phyloP scores from a whole-genome alignment of 1,140 invertebrate genomes.

The Asbolus verrucosus region DNA sequence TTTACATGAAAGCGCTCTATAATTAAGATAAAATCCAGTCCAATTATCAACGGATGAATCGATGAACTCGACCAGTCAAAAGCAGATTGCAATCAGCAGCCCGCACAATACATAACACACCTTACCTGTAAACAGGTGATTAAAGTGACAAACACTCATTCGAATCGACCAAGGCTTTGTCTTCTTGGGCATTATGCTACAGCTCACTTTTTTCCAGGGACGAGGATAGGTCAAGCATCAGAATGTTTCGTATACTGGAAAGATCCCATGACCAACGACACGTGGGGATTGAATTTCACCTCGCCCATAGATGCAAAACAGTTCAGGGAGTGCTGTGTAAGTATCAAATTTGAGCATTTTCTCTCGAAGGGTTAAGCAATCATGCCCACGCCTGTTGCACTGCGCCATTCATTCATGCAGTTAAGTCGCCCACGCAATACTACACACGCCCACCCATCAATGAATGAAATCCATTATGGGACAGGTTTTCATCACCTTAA shows the following conservation, averaged over 20 bases:
- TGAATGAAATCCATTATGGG: slow-evolving; percentile 22
- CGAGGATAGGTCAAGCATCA: slow-evolving; percentile 95
- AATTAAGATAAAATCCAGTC: no score
- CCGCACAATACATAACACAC: no score
- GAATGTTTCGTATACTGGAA: slow-evolving; percentile 99
- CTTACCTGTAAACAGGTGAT: no score
- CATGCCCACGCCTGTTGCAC: slow-evolving; percentile 16
- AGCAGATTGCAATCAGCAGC: no score
- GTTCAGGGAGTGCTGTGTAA: slow-evolving; percentile 97
- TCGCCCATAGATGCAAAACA: slow-evolving; percentile 97
- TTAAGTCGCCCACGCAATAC: slow-evolving; percentile 3
- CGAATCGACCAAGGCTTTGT: no score
- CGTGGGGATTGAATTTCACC: slow-evolving; percentile 98
- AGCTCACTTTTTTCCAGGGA: slow-evolving; percentile 75
- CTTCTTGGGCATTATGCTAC: no score
- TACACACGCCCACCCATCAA: neutral
- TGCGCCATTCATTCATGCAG: slow-evolving; percentile 10
- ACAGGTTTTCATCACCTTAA: slow-evolving; percentile 1
- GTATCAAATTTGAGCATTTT: slow-evolving; percentile 68
- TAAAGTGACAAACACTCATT: no score
- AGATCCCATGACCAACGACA: slow-evolving; percentile 95
- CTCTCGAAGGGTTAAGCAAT: slow-evolving; percentile 1
- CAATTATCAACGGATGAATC: no score
- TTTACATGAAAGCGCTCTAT: no score
- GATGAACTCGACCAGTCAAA: no score